Evolutionary conservation across 2,797 vertebrate genomes (phyloP).

Genomic region (Fringilla coelebs): DNA sequence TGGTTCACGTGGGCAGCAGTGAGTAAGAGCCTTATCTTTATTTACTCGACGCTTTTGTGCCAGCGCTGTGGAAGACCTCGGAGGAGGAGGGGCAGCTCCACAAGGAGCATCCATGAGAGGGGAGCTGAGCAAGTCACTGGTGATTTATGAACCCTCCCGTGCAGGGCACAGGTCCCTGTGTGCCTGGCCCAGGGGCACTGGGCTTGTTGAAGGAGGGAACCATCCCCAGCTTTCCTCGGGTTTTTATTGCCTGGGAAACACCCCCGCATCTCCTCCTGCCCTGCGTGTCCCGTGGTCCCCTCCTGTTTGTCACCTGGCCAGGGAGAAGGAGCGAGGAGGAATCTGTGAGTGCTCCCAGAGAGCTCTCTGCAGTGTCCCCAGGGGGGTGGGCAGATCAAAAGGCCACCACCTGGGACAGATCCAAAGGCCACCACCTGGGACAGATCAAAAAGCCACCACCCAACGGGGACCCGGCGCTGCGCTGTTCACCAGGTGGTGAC

Average conservation of each 20-base stretch:
- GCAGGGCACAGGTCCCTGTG: background rate
- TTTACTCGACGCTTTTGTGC: background rate
- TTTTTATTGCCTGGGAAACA: background rate
- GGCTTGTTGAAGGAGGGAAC: background rate
- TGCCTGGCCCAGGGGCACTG: fast-evolving
- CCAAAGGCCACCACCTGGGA: background rate
- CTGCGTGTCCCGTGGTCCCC: background rate
- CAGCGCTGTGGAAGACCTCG: background rate
- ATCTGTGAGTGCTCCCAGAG: fast-evolving
- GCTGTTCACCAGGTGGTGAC: fast-evolving
- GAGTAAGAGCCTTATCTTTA: background rate
- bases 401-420: background rate
- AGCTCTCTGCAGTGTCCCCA: background rate
- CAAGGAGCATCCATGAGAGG: background rate
- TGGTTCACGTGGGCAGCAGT: background rate
- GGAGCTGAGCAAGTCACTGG: background rate
- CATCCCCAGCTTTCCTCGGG: fast-evolving
- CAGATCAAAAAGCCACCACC: background rate
- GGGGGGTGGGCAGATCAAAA: fast-evolving
- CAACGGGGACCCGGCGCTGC: fast-evolving
- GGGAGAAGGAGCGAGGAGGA: background rate
- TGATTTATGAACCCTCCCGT: background rate
- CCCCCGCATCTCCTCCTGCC: background rate
- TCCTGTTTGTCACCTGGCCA: background rate
- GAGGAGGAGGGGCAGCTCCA: background rate